Evolutionary conservation across 2,888 invertebrate genomes (phyloP).

Genomic region (Eurytoma adleriae): DNA sequence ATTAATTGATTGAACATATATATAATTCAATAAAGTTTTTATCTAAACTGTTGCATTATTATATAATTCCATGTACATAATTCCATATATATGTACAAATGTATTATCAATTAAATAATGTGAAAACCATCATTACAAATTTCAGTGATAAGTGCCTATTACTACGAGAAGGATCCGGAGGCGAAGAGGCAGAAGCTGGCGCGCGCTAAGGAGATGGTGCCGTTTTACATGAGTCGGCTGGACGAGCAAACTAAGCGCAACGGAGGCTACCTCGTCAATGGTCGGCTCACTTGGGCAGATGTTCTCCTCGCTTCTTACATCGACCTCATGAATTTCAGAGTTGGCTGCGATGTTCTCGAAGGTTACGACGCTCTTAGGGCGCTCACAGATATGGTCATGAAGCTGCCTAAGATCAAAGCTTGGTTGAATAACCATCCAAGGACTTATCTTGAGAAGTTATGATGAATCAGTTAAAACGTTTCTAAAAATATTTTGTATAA

Average conservation of each 20-base stretch:
- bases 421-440: conserved; percentile 80
- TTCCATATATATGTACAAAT: too few relatives aligned
- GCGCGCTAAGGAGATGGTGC: conserved; percentile 77
- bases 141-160: conserved; percentile 67
- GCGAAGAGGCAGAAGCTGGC: conserved; percentile 77
- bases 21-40: too few relatives aligned
- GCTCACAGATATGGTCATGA: conserved; percentile 78
- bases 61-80: too few relatives aligned
- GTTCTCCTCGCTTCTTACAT: conserved; percentile 79
- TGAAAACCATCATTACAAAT: neutral
- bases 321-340: conserved; percentile 80
- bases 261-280: conserved; percentile 79
- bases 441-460: too few relatives aligned
- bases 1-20: too few relatives aligned
- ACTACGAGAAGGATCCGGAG: conserved; percentile 78
- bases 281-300: conserved; percentile 81
- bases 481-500: too few relatives aligned
- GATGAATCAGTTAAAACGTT: too few relatives aligned
- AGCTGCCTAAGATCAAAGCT: conserved; percentile 79
- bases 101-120: too few relatives aligned
- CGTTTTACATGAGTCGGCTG: conserved; percentile 79
- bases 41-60: too few relatives aligned
- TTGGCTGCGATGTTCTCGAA: conserved; percentile 78
- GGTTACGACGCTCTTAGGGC: conserved; percentile 79
- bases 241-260: conserved; percentile 80